Base-by-base conservation (phyloP, 2,797 vertebrate genomes). In the Anabas testudineus region DNA sequence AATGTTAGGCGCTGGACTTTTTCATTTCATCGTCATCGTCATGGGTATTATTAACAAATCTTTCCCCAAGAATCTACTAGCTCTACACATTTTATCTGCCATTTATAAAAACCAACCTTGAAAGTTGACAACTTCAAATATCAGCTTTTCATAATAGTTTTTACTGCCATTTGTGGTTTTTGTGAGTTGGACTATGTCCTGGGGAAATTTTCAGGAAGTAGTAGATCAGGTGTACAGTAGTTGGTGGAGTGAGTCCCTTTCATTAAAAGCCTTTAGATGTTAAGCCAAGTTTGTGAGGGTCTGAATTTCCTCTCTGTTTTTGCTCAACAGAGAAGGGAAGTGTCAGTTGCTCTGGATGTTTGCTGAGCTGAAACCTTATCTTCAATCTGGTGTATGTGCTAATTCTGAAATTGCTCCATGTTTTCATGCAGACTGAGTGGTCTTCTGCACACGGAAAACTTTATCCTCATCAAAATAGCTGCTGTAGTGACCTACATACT, bases 361-460 rank as follows among this genome's bases (percentile, higher is more conserved):
- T 83, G 71, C 79, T 64, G 83, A 84, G 70, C 68, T 83, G 83
- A 90, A 92, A 92, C 85, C 70, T 89, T 85, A 91, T 89, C 88
- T 90, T 71, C 65, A 86, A 84, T 86, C 81, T 80, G 68, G 78
- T 76, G 53, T 80, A 75, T 84, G 78, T 83, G 80, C 85, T 90
- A 83, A 90, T 89, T 88, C 61, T 74, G 58, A 87, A 85, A 66
- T 54, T 45, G 70, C 71, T 69, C 56, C 24, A 57, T 81, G 69
- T 86, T 76, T 82, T 72, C 34, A n/a, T 53, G 56, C 57, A 64
- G 54, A 69, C 21, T 32, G 18, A 42, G 30, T 66, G 32, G 58
- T 19, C 54, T 53, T 76, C 46, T 64, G 47, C 76, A 41, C 71
- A 69, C 48, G 54, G 15, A 24, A 62, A 36, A 46, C 64, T 4